Evolutionary conservation across 2,113 vertebrate genomes (phyloP).

Genomic region (Tichodroma muraria): DNA sequence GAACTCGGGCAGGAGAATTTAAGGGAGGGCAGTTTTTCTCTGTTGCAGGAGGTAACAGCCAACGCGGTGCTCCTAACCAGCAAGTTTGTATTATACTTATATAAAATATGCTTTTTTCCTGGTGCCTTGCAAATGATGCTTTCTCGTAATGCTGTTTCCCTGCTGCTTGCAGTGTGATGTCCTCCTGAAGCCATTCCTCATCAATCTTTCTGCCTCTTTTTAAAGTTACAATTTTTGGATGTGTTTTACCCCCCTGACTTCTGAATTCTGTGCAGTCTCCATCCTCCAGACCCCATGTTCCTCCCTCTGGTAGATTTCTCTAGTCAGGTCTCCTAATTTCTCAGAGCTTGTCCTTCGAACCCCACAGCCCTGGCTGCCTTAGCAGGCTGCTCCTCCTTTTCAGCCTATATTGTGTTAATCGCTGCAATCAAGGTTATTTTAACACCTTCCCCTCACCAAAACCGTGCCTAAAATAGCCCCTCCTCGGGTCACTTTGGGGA

Average conservation of each 20-base stretch:
- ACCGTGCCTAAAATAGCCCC: constrained; percentile 11
- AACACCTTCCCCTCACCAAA: background rate
- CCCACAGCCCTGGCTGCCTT: background rate
- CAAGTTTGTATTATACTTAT: background rate
- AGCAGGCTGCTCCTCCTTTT: background rate
- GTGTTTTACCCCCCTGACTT: background rate
- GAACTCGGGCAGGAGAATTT: background rate
- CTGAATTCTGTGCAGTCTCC: background rate
- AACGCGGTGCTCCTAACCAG: background rate
- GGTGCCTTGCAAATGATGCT: background rate
- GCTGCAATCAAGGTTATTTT: constrained; percentile 1
- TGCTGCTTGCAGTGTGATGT: background rate
- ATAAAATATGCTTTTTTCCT: background rate
- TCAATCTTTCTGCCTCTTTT: background rate
- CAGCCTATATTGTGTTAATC: background rate
- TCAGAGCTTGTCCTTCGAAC: background rate
- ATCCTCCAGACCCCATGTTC: background rate
- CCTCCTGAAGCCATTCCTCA: background rate
- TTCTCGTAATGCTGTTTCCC: background rate
- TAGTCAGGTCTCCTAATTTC: background rate
- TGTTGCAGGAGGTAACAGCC: background rate
- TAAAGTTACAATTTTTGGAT: background rate
- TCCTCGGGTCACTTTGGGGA: constrained; percentile 17
- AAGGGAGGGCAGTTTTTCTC: background rate
- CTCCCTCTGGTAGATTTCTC: background rate